A percentile compares a stretch with the other conserved stretches of the same genome.
These are phyloP conservation scores for Tragelaphus buxtoni DNA, from an alignment of 2,113 vertebrate species.

Conservation along the genomic window DNA sequence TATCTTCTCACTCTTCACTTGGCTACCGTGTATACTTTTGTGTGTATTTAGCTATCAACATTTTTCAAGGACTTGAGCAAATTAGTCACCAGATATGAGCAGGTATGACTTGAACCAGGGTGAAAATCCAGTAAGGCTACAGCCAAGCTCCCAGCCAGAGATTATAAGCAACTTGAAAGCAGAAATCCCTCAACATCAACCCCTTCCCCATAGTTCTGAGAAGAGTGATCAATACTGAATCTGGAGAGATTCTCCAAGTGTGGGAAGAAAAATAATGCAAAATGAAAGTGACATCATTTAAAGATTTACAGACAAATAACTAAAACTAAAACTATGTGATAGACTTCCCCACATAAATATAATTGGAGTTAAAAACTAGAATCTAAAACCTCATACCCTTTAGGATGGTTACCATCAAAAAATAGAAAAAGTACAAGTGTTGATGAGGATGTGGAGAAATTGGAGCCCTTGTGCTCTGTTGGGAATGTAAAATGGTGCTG, in stretches of 20 bases:
- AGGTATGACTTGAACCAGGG: background rate
- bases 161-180: background rate
- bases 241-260: background rate
- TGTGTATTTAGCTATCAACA: background rate
- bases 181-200: background rate
- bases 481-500: background rate
- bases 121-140: background rate
- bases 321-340: background rate
- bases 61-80: background rate
- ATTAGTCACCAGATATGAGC: background rate
- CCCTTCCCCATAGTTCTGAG: background rate
- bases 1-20: background rate
- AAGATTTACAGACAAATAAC: background rate
- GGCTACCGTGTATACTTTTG: background rate
- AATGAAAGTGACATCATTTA: background rate
- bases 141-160: background rate
- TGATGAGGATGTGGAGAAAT: background rate
- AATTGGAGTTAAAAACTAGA: slow-evolving; percentile 11
- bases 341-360: background rate
- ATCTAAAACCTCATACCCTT: background rate
- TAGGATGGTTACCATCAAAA: background rate
- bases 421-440: background rate
- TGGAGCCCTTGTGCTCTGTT: background rate
- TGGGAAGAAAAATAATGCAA: background rate
- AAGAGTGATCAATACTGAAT: background rate